Evolutionary conservation across 2,113 vertebrate species (phyloP).

Genomic region (Eptesicus fuscus): DNA sequence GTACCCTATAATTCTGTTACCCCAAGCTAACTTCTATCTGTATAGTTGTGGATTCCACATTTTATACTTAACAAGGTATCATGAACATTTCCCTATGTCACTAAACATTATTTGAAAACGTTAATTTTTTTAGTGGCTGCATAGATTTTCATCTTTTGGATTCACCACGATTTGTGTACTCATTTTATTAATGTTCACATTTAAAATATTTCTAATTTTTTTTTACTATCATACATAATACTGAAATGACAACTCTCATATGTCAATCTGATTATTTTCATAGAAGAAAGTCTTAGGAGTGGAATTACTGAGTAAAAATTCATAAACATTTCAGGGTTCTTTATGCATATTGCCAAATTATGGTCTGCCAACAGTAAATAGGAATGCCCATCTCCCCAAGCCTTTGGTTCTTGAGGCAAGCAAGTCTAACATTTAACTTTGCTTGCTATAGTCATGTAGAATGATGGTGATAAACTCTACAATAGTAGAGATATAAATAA

Average conservation of each 20-base stretch:
- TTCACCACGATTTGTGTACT: background rate
- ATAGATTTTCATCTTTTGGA: background rate
- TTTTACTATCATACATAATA: background rate
- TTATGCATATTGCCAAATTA: background rate
- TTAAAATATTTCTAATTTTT: background rate
- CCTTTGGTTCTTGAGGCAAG: background rate
- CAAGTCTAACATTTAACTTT: background rate
- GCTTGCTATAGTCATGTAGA: background rate
- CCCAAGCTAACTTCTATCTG: background rate
- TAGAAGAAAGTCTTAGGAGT: background rate
- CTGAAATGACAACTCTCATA: background rate
- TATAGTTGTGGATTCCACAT: background rate
- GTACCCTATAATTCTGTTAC: background rate
- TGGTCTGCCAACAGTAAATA: background rate
- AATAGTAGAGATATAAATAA: background rate
- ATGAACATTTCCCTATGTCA: background rate
- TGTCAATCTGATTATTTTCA: constrained; percentile 10
- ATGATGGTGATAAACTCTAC: background rate
- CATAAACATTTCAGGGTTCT: background rate
- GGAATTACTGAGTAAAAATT: background rate
- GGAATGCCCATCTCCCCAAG: background rate
- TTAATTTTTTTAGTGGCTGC: background rate
- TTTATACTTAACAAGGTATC: background rate
- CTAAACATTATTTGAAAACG: background rate
- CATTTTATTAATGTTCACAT: background rate